Evolutionary conservation across 2,888 invertebrate species (phyloP).

Genomic region (Halictus ligatus): DNA sequence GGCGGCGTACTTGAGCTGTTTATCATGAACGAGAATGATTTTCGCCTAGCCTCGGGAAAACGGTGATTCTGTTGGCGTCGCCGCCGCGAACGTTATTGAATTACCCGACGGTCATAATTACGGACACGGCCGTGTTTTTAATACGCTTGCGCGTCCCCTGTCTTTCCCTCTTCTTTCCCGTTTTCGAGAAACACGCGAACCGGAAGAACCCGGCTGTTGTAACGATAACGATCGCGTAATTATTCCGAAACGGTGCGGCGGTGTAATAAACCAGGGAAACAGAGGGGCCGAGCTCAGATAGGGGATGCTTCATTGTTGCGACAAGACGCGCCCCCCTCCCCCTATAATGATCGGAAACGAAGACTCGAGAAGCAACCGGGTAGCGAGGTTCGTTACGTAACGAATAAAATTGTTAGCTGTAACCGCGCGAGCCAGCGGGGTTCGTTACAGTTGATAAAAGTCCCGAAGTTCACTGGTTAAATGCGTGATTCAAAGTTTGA

Average conservation of each 20-base stretch:
- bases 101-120: slow-evolving; percentile 47
- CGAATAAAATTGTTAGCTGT: background rate
- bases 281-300: background rate
- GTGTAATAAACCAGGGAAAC: slow-evolving; percentile 21
- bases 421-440: background rate
- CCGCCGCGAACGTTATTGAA: slow-evolving; percentile 33
- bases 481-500: slow-evolving; percentile 11
- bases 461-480: background rate
- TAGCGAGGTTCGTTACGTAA: background rate
- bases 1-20: slow-evolving; percentile 1
- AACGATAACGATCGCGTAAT: slow-evolving; percentile 32
- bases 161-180: background rate
- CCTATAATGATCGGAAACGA: slow-evolving; percentile 12
- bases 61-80: background rate
- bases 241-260: slow-evolving; percentile 18
- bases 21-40: slow-evolving; percentile 8
- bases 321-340: background rate
- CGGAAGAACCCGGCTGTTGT: background rate
- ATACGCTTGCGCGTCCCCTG: slow-evolving; percentile 20
- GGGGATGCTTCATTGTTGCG: background rate
- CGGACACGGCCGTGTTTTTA: slow-evolving; percentile 22
- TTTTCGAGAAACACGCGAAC: background rate
- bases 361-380: background rate
- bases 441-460: slow-evolving; percentile 15
- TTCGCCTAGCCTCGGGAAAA: slow-evolving; percentile 9